A percentile compares a stretch with the other conserved stretches of the same genome.
These are phyloP conservation scores for Chelmon rostratus DNA, from an alignment of 2,797 vertebrate genomes.

Conservation along the genomic window DNA sequence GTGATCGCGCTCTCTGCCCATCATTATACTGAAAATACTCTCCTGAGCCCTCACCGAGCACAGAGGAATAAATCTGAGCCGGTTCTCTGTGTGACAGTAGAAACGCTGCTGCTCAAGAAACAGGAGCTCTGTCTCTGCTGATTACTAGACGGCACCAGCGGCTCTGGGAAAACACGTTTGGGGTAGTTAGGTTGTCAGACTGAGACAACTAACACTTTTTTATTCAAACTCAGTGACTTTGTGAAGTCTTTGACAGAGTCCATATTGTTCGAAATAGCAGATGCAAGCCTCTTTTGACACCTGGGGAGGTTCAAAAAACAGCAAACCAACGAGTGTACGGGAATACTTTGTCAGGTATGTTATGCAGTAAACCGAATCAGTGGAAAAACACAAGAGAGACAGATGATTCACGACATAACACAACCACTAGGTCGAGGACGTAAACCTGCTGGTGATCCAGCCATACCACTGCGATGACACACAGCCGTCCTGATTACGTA, in stretches of 20 bases:
- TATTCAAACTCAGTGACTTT: neutral
- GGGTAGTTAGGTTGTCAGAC: neutral
- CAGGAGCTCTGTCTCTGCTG: neutral
- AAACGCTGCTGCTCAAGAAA: slow-evolving; percentile 20
- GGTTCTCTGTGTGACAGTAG: slow-evolving; percentile 11
- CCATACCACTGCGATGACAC: slow-evolving; percentile 47
- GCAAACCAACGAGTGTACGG: neutral
- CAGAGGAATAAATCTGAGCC: slow-evolving; percentile 35
- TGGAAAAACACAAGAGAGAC: slow-evolving; percentile 34
- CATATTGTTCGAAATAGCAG: slow-evolving; percentile 25
- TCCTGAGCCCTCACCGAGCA: slow-evolving; percentile 28
- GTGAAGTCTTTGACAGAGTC: slow-evolving; percentile 1
- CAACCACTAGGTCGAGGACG: slow-evolving; percentile 22
- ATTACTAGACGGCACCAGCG: neutral
- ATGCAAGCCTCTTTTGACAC: neutral
- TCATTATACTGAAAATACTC: slow-evolving; percentile 54
- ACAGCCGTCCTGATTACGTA: slow-evolving; percentile 37
- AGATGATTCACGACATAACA: slow-evolving; percentile 54
- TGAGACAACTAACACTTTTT: neutral
- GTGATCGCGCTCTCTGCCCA: slow-evolving; percentile 24
- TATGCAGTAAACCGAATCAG: slow-evolving; percentile 55
- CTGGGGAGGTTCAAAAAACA: neutral
- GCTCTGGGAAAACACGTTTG: neutral
- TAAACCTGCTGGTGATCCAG: slow-evolving; percentile 52
- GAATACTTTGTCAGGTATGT: slow-evolving; percentile 61